Evolutionary conservation across 2,888 invertebrate species (phyloP).

Genomic region (Lacanobia wlatinum): DNA sequence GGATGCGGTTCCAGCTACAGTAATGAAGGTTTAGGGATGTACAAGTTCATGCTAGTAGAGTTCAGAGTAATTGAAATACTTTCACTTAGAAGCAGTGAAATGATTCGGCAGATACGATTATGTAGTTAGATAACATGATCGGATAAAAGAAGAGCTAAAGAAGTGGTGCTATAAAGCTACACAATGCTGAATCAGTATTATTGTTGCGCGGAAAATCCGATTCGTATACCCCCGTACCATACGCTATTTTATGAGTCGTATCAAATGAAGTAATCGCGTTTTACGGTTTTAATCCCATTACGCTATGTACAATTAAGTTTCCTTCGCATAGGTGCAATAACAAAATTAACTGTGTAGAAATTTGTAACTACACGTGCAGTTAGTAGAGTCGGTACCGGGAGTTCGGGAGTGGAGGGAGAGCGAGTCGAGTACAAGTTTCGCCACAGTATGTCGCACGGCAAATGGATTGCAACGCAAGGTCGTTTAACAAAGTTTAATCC

Average conservation of each 20-base stretch:
- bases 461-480: conserved; percentile 87
- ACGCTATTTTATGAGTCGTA: conserved; percentile 67
- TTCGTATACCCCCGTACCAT: conserved; percentile 47
- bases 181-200: conserved; percentile 42
- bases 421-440: conserved; percentile 76
- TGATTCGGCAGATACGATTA: conserved; percentile 9
- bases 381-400: conserved; percentile 66
- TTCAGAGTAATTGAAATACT: conserved; percentile 30
- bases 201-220: conserved; percentile 54
- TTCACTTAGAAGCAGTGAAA: conserved; percentile 1
- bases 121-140: conserved; percentile 20
- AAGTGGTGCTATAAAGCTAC: conserved; percentile 27
- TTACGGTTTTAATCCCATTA: conserved; percentile 72
- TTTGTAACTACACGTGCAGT: conserved; percentile 76
- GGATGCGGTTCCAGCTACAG: conserved; percentile 45
- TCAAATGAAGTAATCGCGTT: conserved; percentile 70
- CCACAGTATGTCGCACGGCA: conserved; percentile 81
- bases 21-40: conserved; percentile 47
- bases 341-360: conserved; percentile 78
- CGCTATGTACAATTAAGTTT: conserved; percentile 71
- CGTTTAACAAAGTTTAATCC: conserved; percentile 89
- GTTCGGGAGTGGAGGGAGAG: conserved; percentile 49
- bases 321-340: conserved; percentile 74
- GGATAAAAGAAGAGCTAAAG: conserved; percentile 18
- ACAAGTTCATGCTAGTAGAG: conserved; percentile 21